phyloP scores from a whole-genome alignment of 2,888 invertebrate genomes.

The Rotaria magnacalcarata region DNA sequence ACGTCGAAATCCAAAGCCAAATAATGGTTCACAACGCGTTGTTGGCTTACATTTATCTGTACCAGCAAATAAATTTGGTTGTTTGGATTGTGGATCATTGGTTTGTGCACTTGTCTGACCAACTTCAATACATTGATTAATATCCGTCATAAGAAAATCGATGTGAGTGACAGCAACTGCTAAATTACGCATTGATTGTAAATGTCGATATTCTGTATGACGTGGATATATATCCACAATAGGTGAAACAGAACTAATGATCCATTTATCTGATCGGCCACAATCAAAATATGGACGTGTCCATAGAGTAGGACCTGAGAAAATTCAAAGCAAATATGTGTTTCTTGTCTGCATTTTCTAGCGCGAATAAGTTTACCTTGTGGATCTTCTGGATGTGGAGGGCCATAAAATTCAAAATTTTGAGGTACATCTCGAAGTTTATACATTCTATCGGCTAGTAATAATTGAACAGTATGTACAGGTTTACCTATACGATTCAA shows the following conservation, averaged over 20 bases:
- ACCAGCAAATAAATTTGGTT: conserved; percentile 73
- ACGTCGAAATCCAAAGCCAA: conserved; percentile 89
- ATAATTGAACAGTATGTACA: conserved; percentile 17
- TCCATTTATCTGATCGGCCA: conserved; percentile 87
- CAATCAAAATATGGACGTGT: conserved; percentile 93
- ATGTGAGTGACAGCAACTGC: conserved; percentile 86
- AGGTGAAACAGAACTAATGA: conserved; percentile 85
- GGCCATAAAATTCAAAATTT: conserved; percentile 26
- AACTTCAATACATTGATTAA: conserved; percentile 75
- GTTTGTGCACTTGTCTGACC: conserved; percentile 74
- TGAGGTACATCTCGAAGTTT: conserved; percentile 26
- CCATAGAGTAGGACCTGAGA: conserved; percentile 79
- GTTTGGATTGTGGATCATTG: neutral
- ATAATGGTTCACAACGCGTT: conserved; percentile 89
- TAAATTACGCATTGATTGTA: conserved; percentile 65
- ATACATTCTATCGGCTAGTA: conserved; percentile 25
- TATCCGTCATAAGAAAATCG: conserved; percentile 90
- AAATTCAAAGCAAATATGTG: neutral
- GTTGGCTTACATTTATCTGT: conserved; percentile 82
- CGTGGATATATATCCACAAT: conserved; percentile 86
- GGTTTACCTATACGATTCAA: conserved; percentile 15
- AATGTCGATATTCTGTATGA: conserved; percentile 50
- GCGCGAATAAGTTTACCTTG: neutral
- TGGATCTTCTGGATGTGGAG: conserved; percentile 15
- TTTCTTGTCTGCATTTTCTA: neutral